Conservation (phyloP, 2,113 vertebrate species). For the Antidorcas marsupialis region DNA sequence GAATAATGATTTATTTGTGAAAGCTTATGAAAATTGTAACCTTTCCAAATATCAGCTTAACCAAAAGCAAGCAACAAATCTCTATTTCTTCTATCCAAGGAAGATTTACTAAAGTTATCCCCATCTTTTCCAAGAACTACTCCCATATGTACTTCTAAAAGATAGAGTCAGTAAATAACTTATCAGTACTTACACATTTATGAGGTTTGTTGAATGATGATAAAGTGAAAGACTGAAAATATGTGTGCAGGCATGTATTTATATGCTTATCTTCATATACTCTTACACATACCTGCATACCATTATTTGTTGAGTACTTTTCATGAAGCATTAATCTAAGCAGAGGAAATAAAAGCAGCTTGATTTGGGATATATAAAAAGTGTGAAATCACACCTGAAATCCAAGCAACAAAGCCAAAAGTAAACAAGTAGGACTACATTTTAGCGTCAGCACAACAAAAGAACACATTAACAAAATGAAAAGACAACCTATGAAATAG, state of each 20-base stretch:
- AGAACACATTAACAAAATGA: not conserved
- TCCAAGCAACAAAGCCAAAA: not conserved
- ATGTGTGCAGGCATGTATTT: not conserved
- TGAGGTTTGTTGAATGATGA: not conserved
- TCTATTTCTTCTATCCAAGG: not conserved
- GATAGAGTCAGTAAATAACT: not conserved
- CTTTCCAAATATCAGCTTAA: constrained; percentile 36
- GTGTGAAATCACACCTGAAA: not conserved
- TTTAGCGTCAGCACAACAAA: not conserved
- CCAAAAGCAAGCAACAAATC: not conserved
- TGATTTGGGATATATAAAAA: not conserved
- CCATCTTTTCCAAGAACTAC: not conserved
- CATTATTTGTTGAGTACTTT: not conserved
- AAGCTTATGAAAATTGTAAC: constrained; percentile 27
- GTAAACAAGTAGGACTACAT: not conserved
- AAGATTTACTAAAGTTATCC: not conserved
- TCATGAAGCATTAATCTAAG: not conserved
- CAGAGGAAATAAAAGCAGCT: not conserved
- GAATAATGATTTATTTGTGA: constrained; percentile 12
- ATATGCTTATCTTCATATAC: not conserved
- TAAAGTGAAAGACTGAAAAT: not conserved
- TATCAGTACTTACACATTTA: not conserved
- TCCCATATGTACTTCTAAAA: not conserved
- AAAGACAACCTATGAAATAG: not conserved
- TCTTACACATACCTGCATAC: not conserved